A percentile compares a stretch with the other conserved stretches of the same genome.
phyloP scores from a whole-genome alignment of 2,888 invertebrate species.

The Xylota sylvarum region DNA sequence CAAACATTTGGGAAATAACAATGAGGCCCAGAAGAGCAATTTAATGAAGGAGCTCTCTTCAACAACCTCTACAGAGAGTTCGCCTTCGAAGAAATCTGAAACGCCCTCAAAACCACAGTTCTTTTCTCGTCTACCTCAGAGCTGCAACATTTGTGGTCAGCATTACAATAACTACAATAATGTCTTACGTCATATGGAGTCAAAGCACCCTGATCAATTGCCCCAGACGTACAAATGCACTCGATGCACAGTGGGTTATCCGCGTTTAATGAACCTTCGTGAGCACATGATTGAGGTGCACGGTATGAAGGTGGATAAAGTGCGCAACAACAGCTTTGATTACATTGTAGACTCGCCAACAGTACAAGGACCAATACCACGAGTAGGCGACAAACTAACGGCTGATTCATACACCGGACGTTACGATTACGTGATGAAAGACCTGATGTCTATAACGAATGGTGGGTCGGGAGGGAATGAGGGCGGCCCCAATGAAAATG shows the following conservation, averaged over 20 bases:
- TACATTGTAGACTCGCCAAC: conserved; percentile 84
- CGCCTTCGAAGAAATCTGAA: conserved; percentile 70
- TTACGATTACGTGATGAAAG: conserved; percentile 84
- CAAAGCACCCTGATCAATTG: conserved; percentile 85
- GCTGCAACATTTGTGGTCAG: conserved; percentile 84
- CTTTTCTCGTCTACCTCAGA: conserved; percentile 84
- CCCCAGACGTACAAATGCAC: conserved; percentile 85
- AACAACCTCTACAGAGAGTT: conserved; percentile 66
- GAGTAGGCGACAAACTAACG: conserved; percentile 55
- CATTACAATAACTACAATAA: conserved; percentile 85
- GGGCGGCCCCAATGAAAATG: conserved; percentile 80
- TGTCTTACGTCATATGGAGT: conserved; percentile 85
- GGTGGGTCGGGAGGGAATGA: conserved; percentile 82
- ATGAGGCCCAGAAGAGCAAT: conserved; percentile 76
- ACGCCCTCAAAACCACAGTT: conserved; percentile 82
- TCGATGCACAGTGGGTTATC: conserved; percentile 83
- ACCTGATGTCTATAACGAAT: conserved; percentile 84
- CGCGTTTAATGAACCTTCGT: conserved; percentile 83
- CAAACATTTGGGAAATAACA: conserved; percentile 82
- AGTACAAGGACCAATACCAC: conserved; percentile 72
- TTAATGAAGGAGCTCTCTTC: conserved; percentile 69
- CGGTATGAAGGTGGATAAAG: conserved; percentile 81
- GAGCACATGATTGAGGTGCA: conserved; percentile 84
- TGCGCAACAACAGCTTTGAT: conserved; percentile 82
- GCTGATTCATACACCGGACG: conserved; percentile 82